Base-by-base conservation (phyloP, 2,113 vertebrate species). In the Catharus fuscescens region DNA sequence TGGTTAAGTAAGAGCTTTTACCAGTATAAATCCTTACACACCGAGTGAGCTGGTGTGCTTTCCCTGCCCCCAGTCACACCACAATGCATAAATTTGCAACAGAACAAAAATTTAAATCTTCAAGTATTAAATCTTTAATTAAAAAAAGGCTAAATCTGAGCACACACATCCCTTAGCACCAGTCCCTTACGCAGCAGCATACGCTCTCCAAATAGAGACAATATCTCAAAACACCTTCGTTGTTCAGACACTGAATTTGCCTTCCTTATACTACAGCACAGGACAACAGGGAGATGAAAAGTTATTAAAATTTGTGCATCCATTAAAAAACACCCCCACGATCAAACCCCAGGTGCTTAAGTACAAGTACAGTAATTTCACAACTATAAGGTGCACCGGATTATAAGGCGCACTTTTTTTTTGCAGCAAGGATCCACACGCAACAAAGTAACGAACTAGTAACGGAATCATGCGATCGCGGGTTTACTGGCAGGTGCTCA, bases 211-310 rank as follows among this genome's bases (percentile, higher is more conserved):
- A 38, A 77, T 12, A 8, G 53, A 82, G 72, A 59, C 28, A 64
- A 14, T 3, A 6, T 89, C 77, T 92, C 18, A 42, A 42, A 64
- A 42, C 1, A 25, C 10, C n/a, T 48, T 2, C 0, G 1, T 40
- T 70, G 9, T 52, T 69, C 21, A 80, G 21, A 85, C 31, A 34
- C 11, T 19, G 62, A 67, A 38, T 34, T 47, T 60, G 20, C 36
- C 34, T 52, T 80, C 56, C 60, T 69, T 56, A 34, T 4, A 14
- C 66, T 52, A 52, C 26, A 64, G n/a, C 67, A 80, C 0, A 40
- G 24, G 32, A 40, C 34, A 80, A 67, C 3, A 64, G 12, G 19
- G 21, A 80, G n/a, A 56, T 44, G 29, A 36, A 31, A 72, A 83
- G 29, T 23, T 26, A 47, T 10, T 72, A 47, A 88, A 64, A 83